phyloP scores from a whole-genome alignment of 2,113 vertebrate genomes.

The Ia io region DNA sequence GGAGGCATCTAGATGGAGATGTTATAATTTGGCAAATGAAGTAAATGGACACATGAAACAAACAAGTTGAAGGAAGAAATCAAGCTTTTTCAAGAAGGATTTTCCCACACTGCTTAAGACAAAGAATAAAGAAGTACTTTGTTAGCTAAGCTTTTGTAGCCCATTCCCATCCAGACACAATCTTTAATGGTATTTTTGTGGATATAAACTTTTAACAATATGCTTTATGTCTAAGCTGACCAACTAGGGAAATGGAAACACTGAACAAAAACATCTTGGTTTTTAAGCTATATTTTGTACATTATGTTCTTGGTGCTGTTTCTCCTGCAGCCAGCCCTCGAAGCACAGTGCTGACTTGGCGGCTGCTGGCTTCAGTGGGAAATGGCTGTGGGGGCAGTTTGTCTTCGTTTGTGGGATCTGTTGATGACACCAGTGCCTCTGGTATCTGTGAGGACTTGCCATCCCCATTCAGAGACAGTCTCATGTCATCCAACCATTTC shows the following conservation, averaged over 20 bases:
- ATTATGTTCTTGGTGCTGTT: not conserved
- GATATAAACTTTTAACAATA: not conserved
- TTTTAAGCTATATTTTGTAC: not conserved
- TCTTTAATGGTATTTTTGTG: conserved; percentile 22
- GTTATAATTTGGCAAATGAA: not conserved
- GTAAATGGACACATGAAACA: conserved; percentile 30
- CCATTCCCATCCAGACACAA: conserved; percentile 36
- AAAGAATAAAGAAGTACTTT: conserved; percentile 56
- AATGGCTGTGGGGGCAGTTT: not conserved
- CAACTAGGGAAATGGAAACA: not conserved
- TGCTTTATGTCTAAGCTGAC: conserved; percentile 35
- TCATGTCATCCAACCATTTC: not conserved
- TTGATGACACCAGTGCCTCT: too few species aligned
- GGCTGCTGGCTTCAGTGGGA: not conserved
- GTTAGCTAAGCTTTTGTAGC: conserved; percentile 42
- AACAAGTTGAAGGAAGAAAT: conserved; percentile 29
- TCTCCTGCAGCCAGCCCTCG: not conserved
- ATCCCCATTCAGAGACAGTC: not conserved
- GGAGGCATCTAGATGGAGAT: not conserved
- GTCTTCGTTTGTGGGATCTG: not conserved
- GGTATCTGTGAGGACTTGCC: not conserved
- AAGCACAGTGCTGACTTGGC: not conserved
- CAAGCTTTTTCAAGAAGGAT: not conserved
- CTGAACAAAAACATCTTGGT: not conserved
- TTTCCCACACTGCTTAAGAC: conserved; percentile 59